phyloP scores from a whole-genome alignment of 2,888 invertebrate species.

The Drosophila paranaensis region DNA sequence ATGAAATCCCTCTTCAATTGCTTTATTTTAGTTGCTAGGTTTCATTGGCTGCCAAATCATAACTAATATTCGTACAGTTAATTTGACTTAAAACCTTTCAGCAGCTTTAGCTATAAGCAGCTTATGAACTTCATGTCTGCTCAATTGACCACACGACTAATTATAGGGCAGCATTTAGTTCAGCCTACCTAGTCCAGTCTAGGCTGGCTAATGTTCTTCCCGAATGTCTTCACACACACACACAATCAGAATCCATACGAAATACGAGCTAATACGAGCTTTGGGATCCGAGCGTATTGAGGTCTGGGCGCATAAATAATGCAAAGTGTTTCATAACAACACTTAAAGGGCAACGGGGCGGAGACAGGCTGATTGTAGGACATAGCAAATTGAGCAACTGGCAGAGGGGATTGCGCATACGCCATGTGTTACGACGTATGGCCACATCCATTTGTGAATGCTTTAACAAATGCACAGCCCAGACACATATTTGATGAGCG shows the following conservation, averaged over 20 bases:
- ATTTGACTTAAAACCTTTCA: neutral
- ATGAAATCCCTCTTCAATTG: neutral
- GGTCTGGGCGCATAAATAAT: conserved; percentile 59
- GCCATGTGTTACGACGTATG: conserved; percentile 22
- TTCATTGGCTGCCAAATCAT: neutral
- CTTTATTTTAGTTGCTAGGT: neutral
- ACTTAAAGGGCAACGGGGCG: conserved; percentile 32
- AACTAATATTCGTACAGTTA: neutral
- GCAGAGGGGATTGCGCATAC: conserved; percentile 31
- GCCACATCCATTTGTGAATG: conserved; percentile 33
- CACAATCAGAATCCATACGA: conserved; percentile 9
- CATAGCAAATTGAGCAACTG: conserved; percentile 48
- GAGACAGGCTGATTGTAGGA: conserved; percentile 2
- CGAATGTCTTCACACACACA: neutral
- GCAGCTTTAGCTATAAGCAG: neutral
- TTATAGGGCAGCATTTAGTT: conserved; percentile 20
- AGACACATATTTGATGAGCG: conserved; percentile 14
- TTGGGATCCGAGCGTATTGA: conserved; percentile 31
- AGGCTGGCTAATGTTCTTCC: too few relatives aligned
- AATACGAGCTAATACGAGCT: conserved; percentile 57
- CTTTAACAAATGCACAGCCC: conserved; percentile 54
- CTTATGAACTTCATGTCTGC: neutral
- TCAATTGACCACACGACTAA: neutral
- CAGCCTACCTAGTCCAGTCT: neutral
- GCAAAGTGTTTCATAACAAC: conserved; percentile 68